Base-by-base conservation (phyloP, 1,140 invertebrate species). In the Pseudomyrmex concolor region DNA sequence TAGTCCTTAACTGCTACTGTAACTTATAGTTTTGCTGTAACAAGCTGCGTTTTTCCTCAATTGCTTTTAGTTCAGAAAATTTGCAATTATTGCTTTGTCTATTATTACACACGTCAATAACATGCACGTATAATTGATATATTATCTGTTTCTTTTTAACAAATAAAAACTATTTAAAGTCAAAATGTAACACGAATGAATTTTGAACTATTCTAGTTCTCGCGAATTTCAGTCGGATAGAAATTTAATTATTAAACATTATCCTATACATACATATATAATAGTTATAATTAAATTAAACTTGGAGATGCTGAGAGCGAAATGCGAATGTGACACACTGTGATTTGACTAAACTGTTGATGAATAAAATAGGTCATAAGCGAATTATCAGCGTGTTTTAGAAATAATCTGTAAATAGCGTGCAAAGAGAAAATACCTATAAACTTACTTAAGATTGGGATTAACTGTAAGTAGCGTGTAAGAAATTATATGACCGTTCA, bases 401-500 rank as follows among this genome's bases (percentile, higher is more conserved):
- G 62, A 9, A 25, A 55, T 2, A 51, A 54, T 25, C 57, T 45
- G 68, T 59, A 54, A 48, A 67, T 48, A 66, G 15, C 17, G 45
- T 51, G 55, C 48, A 19, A 60, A n/a, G 2, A 51, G 48, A 9
- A 62, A 66, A 55, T 59, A 85, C 48, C 68, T 34, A 50, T 51
- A 45, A 83, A 83, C 66, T 55, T 59, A 71, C 74, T 34, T 43
- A 78, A 63, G 43, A 70, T 80, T n/a, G 50, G 45, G 43, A 59
- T 55, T 22, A 59, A 60, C 34, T 10, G 3, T 85, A 85, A 82
- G 55, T 67, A 82, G 25, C 54, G 45, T 73, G 22, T 60, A 62
- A 78, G 34, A 50, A 67, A 57, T 77, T 73, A 59, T 77, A 80
- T 63, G 80, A 76, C 63, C 86, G 77, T 77, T 87, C 85, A 70